These are phyloP conservation scores for Psophia crepitans DNA, from an alignment of 2,113 vertebrate genomes.

Conservation along the genomic window DNA sequence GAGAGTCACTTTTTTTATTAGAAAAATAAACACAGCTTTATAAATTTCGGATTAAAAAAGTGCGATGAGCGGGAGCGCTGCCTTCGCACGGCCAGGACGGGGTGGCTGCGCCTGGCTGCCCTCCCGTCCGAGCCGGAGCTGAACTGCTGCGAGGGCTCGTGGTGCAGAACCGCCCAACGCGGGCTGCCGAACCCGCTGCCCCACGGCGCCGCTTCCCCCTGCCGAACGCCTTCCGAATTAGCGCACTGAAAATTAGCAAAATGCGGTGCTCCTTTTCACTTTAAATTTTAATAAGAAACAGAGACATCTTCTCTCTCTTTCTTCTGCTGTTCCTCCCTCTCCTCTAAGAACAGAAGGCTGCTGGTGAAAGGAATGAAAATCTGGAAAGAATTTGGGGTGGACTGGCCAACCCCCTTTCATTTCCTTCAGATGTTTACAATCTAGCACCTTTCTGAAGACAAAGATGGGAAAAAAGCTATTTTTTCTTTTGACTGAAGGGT, in stretches of 20 bases:
- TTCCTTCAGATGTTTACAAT: conserved; percentile 86
- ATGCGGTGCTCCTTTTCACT: conserved; percentile 58
- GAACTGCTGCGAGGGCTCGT: not conserved
- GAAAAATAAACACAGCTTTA: not conserved
- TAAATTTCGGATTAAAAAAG: not conserved
- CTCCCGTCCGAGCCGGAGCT: not conserved
- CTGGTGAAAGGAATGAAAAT: conserved; percentile 80
- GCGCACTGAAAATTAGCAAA: conserved; percentile 60
- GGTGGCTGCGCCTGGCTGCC: not conserved
- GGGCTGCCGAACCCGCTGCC: not conserved
- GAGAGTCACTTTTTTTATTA: not conserved
- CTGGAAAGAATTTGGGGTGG: conserved; percentile 84
- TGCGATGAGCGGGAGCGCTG: not conserved
- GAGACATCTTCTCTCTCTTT: conserved; percentile 67
- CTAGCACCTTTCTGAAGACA: conserved; percentile 84
- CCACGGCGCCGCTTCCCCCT: not conserved
- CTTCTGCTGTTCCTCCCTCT: conserved; percentile 70
- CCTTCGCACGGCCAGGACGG: not conserved
- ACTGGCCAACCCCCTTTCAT: conserved; percentile 80
- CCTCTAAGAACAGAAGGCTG: conserved; percentile 76
- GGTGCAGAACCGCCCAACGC: not conserved
- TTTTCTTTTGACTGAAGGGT: conserved; percentile 82
- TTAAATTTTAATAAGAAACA: conserved; percentile 79
- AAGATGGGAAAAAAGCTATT: conserved; percentile 78
- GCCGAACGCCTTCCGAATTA: conserved; percentile 16